Percentiles rank a stretch among this genome's conserved stretches.
These are phyloP conservation scores for Danio choprae DNA, from an alignment of 2,797 vertebrate genomes.

Conservation along the genomic window DNA sequence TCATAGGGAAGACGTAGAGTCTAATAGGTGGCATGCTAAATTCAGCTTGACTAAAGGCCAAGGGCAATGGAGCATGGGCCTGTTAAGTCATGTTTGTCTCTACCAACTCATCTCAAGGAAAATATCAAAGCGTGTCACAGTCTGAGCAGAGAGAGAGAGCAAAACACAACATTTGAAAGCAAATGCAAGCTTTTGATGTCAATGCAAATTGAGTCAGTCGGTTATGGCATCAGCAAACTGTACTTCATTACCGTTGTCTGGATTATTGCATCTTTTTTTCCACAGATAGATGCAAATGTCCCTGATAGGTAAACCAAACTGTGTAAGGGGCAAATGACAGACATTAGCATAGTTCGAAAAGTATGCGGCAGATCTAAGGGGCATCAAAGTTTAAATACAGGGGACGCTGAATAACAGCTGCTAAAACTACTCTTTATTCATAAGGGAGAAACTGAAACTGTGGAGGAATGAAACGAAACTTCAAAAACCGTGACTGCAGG, in stretches of 20 bases:
- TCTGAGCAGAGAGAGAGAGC: not conserved
- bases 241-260: conserved; percentile 5
- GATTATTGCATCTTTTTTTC: conserved; percentile 6
- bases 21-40: conserved; percentile 4
- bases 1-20: not conserved
- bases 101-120: conserved; percentile 51
- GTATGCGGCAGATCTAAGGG: not conserved
- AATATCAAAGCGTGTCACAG: not conserved
- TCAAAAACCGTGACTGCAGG: not conserved
- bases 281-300: conserved; percentile 31
- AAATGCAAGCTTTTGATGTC: not conserved
- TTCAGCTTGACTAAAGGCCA: conserved; percentile 13
- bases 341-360: not conserved
- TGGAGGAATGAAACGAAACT: conserved; percentile 14
- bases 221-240: not conserved
- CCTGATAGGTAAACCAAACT: not conserved
- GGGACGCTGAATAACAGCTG: not conserved
- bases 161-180: not conserved
- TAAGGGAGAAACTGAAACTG: conserved; percentile 6
- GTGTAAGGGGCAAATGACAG: not conserved
- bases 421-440: not conserved
- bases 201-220: not conserved
- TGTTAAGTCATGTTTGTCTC: conserved; percentile 55
- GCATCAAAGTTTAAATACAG: not conserved
- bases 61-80: conserved; percentile 33